Conservation (phyloP, 1,140 invertebrate species). For the Polypedilum vanderplanki region DNA sequence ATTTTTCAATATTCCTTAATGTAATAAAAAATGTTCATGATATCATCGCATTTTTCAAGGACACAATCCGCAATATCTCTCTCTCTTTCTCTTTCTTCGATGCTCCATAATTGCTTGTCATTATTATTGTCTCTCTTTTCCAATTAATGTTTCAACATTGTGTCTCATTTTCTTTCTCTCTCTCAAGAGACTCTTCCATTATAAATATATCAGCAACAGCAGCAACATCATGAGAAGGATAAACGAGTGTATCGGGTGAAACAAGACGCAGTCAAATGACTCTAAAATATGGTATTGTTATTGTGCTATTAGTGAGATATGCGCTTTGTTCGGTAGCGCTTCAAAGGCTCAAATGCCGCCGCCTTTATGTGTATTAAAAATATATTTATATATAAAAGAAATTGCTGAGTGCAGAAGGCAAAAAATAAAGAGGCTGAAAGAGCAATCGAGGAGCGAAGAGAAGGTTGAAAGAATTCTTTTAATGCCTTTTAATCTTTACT, state of each 20-base stretch:
- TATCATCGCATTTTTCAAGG: too few species aligned
- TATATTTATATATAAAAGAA: neutral
- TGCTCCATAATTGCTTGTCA: neutral
- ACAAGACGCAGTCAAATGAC: conserved; percentile 25
- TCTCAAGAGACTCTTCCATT: neutral
- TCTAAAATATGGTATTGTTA: conserved; percentile 29
- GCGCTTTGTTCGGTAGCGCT: conserved; percentile 24
- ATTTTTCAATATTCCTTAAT: too few species aligned
- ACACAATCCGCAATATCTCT: too few species aligned
- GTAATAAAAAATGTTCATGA: too few species aligned
- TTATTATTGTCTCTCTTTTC: conserved; percentile 6
- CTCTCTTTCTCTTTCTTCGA: too few species aligned
- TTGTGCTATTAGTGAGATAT: conserved; percentile 32
- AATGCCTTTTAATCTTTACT: conserved; percentile 28
- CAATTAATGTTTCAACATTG: conserved; percentile 13
- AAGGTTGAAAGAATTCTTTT: conserved; percentile 26
- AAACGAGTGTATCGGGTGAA: neutral
- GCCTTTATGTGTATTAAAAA: neutral
- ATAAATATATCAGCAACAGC: neutral
- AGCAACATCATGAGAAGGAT: too few species aligned
- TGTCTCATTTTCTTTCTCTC: neutral
- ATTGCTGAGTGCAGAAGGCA: conserved; percentile 15
- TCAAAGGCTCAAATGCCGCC: conserved; percentile 25
- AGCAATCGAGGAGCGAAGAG: neutral
- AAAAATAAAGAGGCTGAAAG: neutral